A percentile compares a stretch with the other conserved stretches of the same genome.
These are phyloP conservation scores for Drosophila nigrodunni DNA, from an alignment of 1,140 invertebrate species.

Conservation along the genomic window DNA sequence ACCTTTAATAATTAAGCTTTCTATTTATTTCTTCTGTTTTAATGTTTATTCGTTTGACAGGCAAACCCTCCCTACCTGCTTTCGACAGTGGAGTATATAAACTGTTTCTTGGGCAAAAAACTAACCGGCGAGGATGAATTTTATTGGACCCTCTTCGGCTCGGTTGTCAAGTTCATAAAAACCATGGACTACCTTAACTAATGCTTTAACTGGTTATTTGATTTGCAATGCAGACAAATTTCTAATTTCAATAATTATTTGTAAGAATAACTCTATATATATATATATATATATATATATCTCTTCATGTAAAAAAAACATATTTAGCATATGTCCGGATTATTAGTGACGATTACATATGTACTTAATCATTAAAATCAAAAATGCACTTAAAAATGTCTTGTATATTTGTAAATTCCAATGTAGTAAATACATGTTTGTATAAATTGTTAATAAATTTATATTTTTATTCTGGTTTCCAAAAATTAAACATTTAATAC, in stretches of 20 bases:
- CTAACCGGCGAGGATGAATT: slow-evolving; percentile 97
- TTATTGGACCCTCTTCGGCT: slow-evolving; percentile 99
- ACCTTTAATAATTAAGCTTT: no score
- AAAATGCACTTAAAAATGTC: slow-evolving; percentile 3
- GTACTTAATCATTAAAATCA: slow-evolving; percentile 22
- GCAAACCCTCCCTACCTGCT: slow-evolving; percentile 97
- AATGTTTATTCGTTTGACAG: slow-evolving; percentile 85
- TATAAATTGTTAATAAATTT: slow-evolving; percentile 6
- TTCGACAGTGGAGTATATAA: slow-evolving; percentile 98
- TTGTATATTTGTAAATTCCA: slow-evolving; percentile 27
- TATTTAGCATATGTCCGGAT: slow-evolving; percentile 9
- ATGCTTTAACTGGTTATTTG: slow-evolving; percentile 16
- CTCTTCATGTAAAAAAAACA: slow-evolving; percentile 11
- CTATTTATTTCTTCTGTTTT: no score
- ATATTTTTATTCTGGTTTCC: no score
- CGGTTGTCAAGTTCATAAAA: slow-evolving; percentile 98
- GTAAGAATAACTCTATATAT: slow-evolving; percentile 17
- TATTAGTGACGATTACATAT: neutral
- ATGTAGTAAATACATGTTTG: slow-evolving; percentile 39
- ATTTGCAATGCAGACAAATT: slow-evolving; percentile 7
- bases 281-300: slow-evolving; percentile 17
- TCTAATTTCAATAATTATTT: slow-evolving; percentile 31
- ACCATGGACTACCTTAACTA: slow-evolving; percentile 89
- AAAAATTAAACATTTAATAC: neutral
- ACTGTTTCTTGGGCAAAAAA: slow-evolving; percentile 94